Conservation (phyloP, 2,113 vertebrate species). For the Nymphicus hollandicus region DNA sequence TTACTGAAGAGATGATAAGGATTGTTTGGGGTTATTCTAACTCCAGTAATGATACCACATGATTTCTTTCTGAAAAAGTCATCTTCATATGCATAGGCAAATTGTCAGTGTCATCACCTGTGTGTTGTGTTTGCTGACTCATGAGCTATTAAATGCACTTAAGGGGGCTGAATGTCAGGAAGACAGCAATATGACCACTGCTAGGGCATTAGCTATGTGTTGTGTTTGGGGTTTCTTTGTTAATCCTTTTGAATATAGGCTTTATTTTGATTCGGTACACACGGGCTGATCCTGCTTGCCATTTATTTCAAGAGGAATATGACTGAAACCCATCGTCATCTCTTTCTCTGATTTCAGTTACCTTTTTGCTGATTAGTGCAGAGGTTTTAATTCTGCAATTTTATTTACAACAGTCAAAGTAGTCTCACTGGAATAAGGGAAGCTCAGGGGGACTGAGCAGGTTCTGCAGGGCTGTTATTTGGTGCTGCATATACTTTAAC, state of each 20-base stretch:
- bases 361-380: not conserved
- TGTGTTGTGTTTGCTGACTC: slow-evolving; percentile 9
- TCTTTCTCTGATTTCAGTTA: not conserved
- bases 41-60: not conserved
- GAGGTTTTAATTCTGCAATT: not conserved
- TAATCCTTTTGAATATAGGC: not conserved
- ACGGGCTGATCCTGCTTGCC: not conserved
- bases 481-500: not conserved
- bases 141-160: not conserved
- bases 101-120: not conserved
- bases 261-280: not conserved
- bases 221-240: not conserved
- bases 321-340: not conserved
- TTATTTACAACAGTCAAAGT: not conserved
- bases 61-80: not conserved
- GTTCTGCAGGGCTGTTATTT: not conserved
- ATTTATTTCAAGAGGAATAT: not conserved
- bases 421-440: not conserved
- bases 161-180: not conserved
- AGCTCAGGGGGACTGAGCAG: not conserved
- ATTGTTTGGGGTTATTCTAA: not conserved
- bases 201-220: not conserved
- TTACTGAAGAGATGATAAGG: not conserved
- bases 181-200: not conserved
- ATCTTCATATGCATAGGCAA: not conserved